Base-by-base conservation (phyloP, 2,888 invertebrate genomes). In the Cacoxenus indagator region DNA sequence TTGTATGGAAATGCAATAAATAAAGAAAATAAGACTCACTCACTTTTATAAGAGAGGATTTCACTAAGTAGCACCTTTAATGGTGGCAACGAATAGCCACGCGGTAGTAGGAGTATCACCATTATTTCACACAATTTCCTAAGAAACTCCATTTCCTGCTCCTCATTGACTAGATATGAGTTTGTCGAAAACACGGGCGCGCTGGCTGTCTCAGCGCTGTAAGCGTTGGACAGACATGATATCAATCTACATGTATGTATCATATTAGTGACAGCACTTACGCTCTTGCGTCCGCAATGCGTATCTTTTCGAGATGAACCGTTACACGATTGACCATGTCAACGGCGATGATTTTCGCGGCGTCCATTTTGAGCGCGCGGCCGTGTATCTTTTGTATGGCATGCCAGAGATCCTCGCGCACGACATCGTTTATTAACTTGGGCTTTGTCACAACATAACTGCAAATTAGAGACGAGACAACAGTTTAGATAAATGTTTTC, bases 11-110 rank as follows among this genome's bases (percentile, higher is more conserved):
- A 17, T 69, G 17, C n/a, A 29, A 51, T 45, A 17, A 17, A 17
- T 37, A 22, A 11, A 57, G 64, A 27, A 43, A 43, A n/a, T 17
- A 67, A 17, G 43, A 45, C 2, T 0, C 22, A 69, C 79, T 78
- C 90, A 96, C 96, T 93, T 91, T 94, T 94, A 84, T 93, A 95
- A 51, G 95, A 92, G 64, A 97, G 88, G 74, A 96, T 91, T 90
- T 97, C 96, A 76, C 95, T 91, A 74, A 96, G 88, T 67, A 96
- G 90, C 87, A 93, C 93, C 81, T 95, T 93, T 0, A 94, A 90
- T 22, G 95, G 94, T 2, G 94, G 91, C 71, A 93, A 87, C 1
- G 93, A 93, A 86, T 96, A 96, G 81, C 93, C 92, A 70, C 93
- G 90, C 9, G 96, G 96, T 86, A 96, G 90, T 67, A 96, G 89